These are phyloP conservation scores for Anthonomus grandis DNA, from an alignment of 1,140 invertebrate genomes.

Conservation along the genomic window DNA sequence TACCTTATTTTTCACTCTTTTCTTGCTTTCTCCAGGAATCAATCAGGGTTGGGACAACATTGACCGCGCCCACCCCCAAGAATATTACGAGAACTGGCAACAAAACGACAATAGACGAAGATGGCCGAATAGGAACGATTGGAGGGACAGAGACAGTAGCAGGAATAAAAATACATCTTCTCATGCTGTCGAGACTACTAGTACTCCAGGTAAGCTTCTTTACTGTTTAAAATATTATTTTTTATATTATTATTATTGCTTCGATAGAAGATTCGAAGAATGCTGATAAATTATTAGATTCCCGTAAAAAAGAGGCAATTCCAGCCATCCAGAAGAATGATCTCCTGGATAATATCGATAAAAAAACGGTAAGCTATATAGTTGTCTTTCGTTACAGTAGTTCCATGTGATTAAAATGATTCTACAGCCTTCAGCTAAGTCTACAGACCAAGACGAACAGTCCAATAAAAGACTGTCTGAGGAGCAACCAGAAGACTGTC, in stretches of 20 bases:
- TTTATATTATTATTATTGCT: no score
- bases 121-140: constrained; percentile 38
- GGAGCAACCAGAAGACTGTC: constrained; percentile 43
- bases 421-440: background rate
- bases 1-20: background rate
- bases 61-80: constrained; percentile 27
- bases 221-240: constrained; percentile 1
- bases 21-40: background rate
- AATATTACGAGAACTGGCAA: constrained; percentile 45
- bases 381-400: no score
- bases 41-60: constrained; percentile 29
- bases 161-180: constrained; percentile 43
- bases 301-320: no score
- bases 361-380: no score
- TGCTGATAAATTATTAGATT: no score
- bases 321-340: no score
- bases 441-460: background rate
- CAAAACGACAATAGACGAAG: constrained; percentile 41
- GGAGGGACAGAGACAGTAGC: constrained; percentile 37
- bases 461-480: constrained; percentile 42
- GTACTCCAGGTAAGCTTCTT: constrained; percentile 24
- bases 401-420: no score
- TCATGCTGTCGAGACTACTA: constrained; percentile 22
- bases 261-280: no score
- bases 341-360: no score